Conservation (phyloP, 2,113 vertebrate genomes). For the Mystacornis crossleyi region DNA sequence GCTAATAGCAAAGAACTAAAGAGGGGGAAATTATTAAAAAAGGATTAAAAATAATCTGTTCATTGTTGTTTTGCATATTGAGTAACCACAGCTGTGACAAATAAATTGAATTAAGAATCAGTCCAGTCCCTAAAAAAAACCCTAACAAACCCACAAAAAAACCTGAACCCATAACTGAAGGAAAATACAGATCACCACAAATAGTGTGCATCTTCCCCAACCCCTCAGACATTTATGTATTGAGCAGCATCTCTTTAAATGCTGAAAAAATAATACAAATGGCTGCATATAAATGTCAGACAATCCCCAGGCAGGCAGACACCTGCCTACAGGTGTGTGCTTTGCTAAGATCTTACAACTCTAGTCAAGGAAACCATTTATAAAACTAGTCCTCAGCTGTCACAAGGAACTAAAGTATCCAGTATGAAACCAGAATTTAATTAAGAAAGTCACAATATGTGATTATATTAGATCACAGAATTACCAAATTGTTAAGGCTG, state of each 20-base stretch:
- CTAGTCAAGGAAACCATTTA: background rate
- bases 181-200: background rate
- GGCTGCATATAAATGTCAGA: background rate
- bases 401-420: background rate
- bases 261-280: background rate
- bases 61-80: background rate
- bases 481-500: fast-evolving
- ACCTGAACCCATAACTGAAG: background rate
- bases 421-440: background rate
- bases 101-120: conserved; percentile 23
- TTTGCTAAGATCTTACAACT: background rate
- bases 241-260: background rate
- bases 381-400: background rate
- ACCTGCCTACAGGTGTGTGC: background rate
- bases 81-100: conserved; percentile 29
- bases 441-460: background rate
- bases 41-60: conserved; percentile 13
- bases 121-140: background rate
- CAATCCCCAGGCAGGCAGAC: background rate
- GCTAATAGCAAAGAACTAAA: background rate
- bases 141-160: background rate
- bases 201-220: background rate
- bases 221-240: background rate
- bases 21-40: background rate
- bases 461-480: background rate